Evolutionary conservation across 1,140 invertebrate genomes (phyloP), one percentile per base, ranked within the genome.

Genomic region (Andricus grossulariae): DNA sequence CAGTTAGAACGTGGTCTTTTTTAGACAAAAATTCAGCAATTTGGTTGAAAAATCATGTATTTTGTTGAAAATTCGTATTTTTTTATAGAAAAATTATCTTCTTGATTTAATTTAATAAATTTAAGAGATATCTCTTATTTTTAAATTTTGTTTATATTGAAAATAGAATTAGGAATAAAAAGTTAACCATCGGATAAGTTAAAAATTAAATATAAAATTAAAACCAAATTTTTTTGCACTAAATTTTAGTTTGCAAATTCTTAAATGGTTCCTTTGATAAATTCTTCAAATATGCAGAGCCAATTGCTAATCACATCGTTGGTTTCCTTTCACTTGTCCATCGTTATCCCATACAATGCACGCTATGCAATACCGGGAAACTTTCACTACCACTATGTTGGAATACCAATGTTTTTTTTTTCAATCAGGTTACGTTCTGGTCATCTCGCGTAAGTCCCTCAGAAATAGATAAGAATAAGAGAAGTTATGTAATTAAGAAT

Each of bases 371-470:
- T 66, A 66, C 60, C 60, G 60, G 39, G 25, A n/a, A 66, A 66
- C 60, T 66, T 66, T 66, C 60, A 66, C 60, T 66, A 66, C 60
- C 21, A 66, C 60, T 66, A 39, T 66, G 60, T 66, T 66, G 60
- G 60, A 66, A 66, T 66, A 66, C 60, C 21, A 25, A 66, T 66
- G 57, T 66, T 66, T 66, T 66, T 66, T 54, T 55, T 55, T 55
- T n/a, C 25, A 66, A 66, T 66, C 15, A 39, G 15, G 25, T 66
- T 66, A 39, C 60, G 25, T 66, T 66, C 60, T 66, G 60, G 60
- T 66, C 60, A 66, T 66, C 60, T 66, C 25, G 15, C 39, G 25
- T 32, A 32, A 66, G 39, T 66, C 39, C 25, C n/a, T 18, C 12
- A 6, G 13, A 10, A 16, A 16, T 21, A 16, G 4, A 39, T 12